Evolutionary conservation across 2,113 vertebrate genomes (phyloP).

Genomic region (Nesospiza acunhae): DNA sequence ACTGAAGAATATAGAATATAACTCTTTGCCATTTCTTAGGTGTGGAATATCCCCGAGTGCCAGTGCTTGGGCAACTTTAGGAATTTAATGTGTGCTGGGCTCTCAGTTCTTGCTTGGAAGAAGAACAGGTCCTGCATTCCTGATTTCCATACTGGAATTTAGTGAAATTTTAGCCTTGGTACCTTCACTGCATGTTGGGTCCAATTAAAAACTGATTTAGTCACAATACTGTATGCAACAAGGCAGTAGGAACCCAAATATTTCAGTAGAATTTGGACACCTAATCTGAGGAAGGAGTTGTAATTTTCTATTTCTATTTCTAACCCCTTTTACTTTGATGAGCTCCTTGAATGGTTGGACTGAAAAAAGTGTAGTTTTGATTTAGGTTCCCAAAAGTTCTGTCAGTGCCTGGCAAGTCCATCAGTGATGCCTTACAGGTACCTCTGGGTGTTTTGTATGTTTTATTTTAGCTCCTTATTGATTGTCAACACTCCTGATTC

Average conservation of each 20-base stretch:
- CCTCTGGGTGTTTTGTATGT: background rate
- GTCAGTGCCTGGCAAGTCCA: background rate
- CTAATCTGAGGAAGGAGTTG: background rate
- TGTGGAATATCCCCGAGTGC: background rate
- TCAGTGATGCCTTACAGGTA: background rate
- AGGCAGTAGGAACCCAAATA: background rate
- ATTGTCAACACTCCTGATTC: background rate
- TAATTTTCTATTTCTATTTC: background rate
- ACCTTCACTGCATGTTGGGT: background rate
- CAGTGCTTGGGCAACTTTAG: background rate
- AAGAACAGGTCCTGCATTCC: background rate
- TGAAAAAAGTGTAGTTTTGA: background rate
- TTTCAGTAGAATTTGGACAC: background rate
- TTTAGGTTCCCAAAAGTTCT: background rate
- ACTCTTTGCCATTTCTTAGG: background rate
- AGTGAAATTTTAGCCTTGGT: background rate
- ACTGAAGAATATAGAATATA: background rate
- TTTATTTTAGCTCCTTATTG: background rate
- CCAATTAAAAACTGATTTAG: background rate
- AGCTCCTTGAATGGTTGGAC: background rate
- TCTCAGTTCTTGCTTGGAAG: background rate
- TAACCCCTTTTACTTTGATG: background rate
- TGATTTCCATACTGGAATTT: accelerated
- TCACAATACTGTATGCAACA: background rate
- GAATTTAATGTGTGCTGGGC: background rate